These are phyloP conservation scores for Ctenodactylus gundi DNA, from an alignment of 2,113 vertebrate species.

Conservation along the genomic window DNA sequence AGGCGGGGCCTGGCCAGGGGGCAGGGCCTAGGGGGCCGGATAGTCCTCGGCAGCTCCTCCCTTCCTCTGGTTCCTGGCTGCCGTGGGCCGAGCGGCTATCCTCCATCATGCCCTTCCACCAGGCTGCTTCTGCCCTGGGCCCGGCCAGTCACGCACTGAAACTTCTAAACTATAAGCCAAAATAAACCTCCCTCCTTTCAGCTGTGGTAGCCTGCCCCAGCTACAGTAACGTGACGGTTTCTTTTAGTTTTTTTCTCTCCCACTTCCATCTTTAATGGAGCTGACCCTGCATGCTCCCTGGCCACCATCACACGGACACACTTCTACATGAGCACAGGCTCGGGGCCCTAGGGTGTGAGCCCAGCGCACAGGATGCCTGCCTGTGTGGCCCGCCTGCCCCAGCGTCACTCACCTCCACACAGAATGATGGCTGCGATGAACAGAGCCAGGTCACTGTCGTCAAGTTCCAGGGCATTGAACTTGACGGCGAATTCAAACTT, in stretches of 20 bases:
- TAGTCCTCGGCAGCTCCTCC: no score
- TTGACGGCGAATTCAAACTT: conserved; percentile 99
- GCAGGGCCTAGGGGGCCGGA: no score
- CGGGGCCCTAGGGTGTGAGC: background rate
- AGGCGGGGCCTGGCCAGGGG: no score
- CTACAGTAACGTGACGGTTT: no score
- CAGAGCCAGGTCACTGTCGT: conserved; percentile 98
- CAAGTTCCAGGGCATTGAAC: conserved; percentile 97
- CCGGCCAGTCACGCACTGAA: no score
- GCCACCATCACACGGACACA: background rate
- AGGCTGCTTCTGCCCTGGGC: no score
- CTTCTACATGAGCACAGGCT: background rate
- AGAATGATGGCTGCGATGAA: conserved; percentile 99
- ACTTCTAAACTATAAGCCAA: no score
- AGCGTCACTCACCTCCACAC: conserved; percentile 92
- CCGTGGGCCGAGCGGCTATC: no score
- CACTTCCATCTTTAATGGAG: accelerated
- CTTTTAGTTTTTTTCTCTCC: background rate
- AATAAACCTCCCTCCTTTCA: no score
- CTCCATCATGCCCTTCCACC: no score
- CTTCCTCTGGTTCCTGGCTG: no score
- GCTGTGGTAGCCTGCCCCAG: no score
- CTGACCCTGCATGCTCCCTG: background rate
- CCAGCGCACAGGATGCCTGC: background rate
- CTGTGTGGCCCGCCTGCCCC: background rate